Evolutionary conservation across 1,140 invertebrate species (phyloP), one percentile per base, ranked within the genome.

Genomic region (Manduca sexta): DNA sequence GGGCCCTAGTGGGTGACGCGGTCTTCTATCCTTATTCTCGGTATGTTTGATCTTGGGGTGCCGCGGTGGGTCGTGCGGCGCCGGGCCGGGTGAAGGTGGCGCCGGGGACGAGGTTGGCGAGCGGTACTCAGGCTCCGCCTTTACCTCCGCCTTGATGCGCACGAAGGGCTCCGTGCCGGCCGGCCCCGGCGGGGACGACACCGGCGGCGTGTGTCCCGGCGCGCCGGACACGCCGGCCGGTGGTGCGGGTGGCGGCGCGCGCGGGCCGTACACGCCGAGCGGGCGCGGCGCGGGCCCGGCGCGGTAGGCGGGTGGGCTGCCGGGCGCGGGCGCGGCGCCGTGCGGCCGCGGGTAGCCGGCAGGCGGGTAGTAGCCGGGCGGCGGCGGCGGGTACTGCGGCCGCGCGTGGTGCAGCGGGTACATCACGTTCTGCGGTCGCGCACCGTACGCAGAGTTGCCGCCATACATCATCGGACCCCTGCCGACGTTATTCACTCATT

Each of bases 391-490:
- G 54, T 60, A 63, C 46, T 57, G 42, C 13, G 29, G 53, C 16
- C 56, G 55, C 14, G 58, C 53, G 14, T 47, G 52, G 18, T 60
- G 59, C 42, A 49, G 31, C 16, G 29, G 37, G 45, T 60, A 60
- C 57, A 60, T 55, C 60, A 70, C 60, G 42, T 60, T 60, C 54
- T 66, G 64, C 33, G 66, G 67, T 6, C 69, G 69, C 18, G 67
- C 48, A 0, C 65, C 73, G 59, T 77, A 79, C 26, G 65, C 44
- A 0, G 64, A 40, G 10, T 65, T 67, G 0, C 51, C 49, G 3
- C 59, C 45, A 46, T 82, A 82, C 75, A 86, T 84, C 65, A 83
- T 83, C 15, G 76, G 75, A 2, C 76, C 77, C 39, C 84, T 86
- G 64, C 0, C 4, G 1, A 26, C n/a, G n/a, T n/a, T n/a, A n/a